phyloP scores from a whole-genome alignment of 2,888 invertebrate species.

The Venustoraphidia nigricollis region DNA sequence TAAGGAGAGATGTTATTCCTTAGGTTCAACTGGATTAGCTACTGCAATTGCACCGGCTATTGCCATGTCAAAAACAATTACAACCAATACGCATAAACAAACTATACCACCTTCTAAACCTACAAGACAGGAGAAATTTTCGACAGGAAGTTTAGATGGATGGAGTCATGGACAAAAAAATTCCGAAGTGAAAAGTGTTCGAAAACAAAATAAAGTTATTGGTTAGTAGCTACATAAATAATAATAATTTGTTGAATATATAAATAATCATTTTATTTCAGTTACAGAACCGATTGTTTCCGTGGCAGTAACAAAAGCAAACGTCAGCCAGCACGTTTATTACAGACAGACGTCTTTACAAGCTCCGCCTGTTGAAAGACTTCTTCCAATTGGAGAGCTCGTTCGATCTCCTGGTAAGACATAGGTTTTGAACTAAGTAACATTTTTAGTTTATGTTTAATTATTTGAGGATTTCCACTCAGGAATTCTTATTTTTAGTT shows the following conservation, averaged over 20 bases:
- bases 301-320: no score
- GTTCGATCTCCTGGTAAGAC: slow-evolving; percentile 19
- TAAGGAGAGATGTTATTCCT: slow-evolving; percentile 3
- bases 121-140: no score
- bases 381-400: slow-evolving; percentile 38
- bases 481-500: slow-evolving; percentile 10
- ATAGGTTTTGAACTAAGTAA: neutral
- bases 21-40: slow-evolving; percentile 19
- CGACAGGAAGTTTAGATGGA: no score
- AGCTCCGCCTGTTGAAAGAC: slow-evolving; percentile 32
- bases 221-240: no score
- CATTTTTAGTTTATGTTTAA: neutral
- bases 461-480: slow-evolving; percentile 1
- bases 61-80: slow-evolving; percentile 21
- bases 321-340: no score
- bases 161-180: no score
- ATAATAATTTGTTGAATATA: no score
- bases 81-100: slow-evolving; percentile 21
- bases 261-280: no score
- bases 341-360: slow-evolving; percentile 16
- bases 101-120: slow-evolving; percentile 9
- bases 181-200: no score
- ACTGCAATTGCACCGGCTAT: slow-evolving; percentile 19
- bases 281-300: no score
- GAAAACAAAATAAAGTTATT: no score